These are phyloP conservation scores for Heliconius charithonia DNA, from an alignment of 2,888 invertebrate species.

Conservation along the genomic window DNA sequence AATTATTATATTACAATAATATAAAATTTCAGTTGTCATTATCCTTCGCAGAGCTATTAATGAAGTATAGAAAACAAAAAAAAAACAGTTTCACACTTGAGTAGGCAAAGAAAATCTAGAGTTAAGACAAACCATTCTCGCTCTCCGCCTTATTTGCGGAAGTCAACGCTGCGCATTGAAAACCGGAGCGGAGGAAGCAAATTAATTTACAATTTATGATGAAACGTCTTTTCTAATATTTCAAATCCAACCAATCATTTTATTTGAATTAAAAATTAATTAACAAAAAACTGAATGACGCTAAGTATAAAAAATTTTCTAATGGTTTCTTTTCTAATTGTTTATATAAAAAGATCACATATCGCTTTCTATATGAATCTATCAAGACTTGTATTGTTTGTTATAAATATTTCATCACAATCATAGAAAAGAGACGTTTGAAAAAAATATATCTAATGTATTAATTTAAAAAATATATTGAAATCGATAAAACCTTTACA, in stretches of 20 bases:
- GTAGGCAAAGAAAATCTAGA: not conserved
- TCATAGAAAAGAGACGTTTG: not conserved
- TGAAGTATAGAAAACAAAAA: not conserved
- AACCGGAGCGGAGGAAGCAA: not conserved
- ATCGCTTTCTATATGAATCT: not conserved
- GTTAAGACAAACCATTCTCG: not conserved
- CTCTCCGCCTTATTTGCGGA: not conserved
- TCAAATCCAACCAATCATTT: not conserved
- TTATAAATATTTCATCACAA: conserved; percentile 12
- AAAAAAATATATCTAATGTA: not conserved
- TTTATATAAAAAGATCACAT: conserved; percentile 24
- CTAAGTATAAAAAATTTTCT: not conserved
- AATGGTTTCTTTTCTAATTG: not conserved
- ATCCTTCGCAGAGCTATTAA: not conserved
- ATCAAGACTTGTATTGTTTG: not conserved
- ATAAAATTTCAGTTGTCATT: conserved; percentile 1
- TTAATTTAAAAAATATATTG: not conserved
- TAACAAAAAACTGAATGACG: not conserved
- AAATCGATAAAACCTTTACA: too few species aligned
- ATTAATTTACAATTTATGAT: not conserved
- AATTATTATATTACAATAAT: conserved; percentile 1
- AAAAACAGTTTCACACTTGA: not conserved
- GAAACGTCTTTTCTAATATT: not conserved
- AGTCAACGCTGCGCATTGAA: not conserved
- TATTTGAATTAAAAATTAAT: not conserved